Conservation (phyloP, 1,140 invertebrate species). For the Pristionchus pacificus region DNA sequence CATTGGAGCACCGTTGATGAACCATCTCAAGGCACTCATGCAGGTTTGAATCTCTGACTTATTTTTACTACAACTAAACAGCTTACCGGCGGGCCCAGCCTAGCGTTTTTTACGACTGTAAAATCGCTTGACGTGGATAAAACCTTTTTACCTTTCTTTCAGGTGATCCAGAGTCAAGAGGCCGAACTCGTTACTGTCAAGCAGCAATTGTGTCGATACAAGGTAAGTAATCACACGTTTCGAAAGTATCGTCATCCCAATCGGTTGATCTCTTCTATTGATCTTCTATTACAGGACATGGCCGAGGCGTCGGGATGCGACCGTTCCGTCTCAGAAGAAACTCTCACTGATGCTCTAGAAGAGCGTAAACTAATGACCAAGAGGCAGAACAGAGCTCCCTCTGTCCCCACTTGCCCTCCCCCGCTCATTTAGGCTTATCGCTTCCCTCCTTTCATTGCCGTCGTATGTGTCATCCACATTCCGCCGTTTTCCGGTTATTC, state of each 20-base stretch:
- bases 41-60: slow-evolving; percentile 32
- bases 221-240: slow-evolving; percentile 17
- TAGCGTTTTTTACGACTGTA: too few species aligned
- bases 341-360: slow-evolving; percentile 24
- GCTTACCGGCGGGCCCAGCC: too few species aligned
- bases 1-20: slow-evolving; percentile 39
- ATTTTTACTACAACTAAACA: too few species aligned
- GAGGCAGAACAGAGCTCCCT: slow-evolving; percentile 23
- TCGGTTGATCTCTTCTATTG: background rate
- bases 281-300: slow-evolving; percentile 16
- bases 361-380: slow-evolving; percentile 23
- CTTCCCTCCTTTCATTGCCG: background rate
- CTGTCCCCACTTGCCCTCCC: slow-evolving; percentile 17
- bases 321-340: slow-evolving; percentile 34
- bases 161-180: slow-evolving; percentile 31
- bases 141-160: too few species aligned
- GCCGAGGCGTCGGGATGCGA: slow-evolving; percentile 21
- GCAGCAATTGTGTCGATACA: slow-evolving; percentile 37
- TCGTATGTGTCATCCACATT: background rate
- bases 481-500: background rate
- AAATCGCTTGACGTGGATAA: too few species aligned
- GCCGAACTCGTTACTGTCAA: slow-evolving; percentile 28
- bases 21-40: slow-evolving; percentile 42
- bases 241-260: background rate
- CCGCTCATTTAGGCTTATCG: background rate